phyloP scores from a whole-genome alignment of 2,797 vertebrate genomes.

The Anguilla anguilla region DNA sequence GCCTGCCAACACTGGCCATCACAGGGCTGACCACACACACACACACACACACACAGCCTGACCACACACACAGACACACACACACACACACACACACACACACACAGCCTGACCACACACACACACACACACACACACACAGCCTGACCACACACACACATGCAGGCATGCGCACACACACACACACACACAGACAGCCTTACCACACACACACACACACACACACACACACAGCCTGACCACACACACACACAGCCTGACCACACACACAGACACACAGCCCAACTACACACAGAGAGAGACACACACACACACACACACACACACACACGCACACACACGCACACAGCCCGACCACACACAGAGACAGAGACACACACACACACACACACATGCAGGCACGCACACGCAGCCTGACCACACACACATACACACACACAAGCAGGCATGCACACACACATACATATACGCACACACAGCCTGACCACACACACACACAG shows the following conservation, averaged over 20 bases:
- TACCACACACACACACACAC: constrained; percentile 11
- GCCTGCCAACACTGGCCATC: neutral
- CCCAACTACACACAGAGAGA: neutral
- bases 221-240: constrained; percentile 36
- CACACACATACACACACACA: constrained; percentile 13
- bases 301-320: constrained; percentile 31
- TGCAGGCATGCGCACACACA: neutral
- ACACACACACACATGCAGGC: neutral
- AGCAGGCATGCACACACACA: neutral
- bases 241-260: neutral
- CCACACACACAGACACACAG: neutral
- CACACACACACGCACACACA: constrained; percentile 5
- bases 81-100: too few species aligned
- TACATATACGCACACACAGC: constrained; percentile 4
- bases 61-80: neutral
- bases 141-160: constrained; percentile 25
- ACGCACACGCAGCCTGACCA: neutral
- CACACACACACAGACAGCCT: neutral
- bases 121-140: constrained; percentile 11
- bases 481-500: constrained; percentile 16
- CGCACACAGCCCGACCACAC: constrained; percentile 24
- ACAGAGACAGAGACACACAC: constrained; percentile 4
- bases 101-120: too few species aligned
- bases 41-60: neutral
- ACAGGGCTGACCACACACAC: neutral